phyloP scores from a whole-genome alignment of 2,113 vertebrate genomes.

The Struthio camelus region DNA sequence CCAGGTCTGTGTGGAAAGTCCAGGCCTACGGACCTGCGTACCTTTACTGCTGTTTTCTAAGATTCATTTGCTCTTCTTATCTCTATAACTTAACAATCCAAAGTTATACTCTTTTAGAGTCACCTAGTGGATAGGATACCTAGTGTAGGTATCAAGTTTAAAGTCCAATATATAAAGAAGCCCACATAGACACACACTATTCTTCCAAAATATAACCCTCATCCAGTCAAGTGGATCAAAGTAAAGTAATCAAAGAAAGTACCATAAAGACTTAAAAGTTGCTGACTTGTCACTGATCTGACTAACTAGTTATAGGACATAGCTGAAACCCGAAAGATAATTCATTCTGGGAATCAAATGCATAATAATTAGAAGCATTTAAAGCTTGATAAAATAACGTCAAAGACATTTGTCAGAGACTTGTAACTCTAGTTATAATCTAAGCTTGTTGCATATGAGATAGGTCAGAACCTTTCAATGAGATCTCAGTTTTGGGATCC shows the following conservation, averaged over 20 bases:
- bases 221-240: not conserved
- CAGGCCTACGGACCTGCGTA: not conserved
- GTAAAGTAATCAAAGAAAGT: not conserved
- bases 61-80: not conserved
- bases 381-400: not conserved
- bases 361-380: not conserved
- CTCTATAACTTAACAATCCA: not conserved
- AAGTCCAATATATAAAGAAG: not conserved
- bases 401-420: not conserved
- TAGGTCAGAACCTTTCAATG: not conserved
- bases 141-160: not conserved
- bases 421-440: not conserved
- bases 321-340: not conserved
- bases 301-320: not conserved
- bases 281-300: not conserved
- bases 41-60: not conserved
- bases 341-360: not conserved
- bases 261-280: not conserved
- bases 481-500: not conserved
- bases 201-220: not conserved
- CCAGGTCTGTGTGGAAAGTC: not conserved
- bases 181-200: fast-evolving
- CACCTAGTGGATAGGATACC: too few species aligned
- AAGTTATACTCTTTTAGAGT: not conserved
- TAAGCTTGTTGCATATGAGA: not conserved